These are phyloP conservation scores for Palaemon carinicauda DNA, from an alignment of 1,140 invertebrate genomes.

Conservation along the genomic window DNA sequence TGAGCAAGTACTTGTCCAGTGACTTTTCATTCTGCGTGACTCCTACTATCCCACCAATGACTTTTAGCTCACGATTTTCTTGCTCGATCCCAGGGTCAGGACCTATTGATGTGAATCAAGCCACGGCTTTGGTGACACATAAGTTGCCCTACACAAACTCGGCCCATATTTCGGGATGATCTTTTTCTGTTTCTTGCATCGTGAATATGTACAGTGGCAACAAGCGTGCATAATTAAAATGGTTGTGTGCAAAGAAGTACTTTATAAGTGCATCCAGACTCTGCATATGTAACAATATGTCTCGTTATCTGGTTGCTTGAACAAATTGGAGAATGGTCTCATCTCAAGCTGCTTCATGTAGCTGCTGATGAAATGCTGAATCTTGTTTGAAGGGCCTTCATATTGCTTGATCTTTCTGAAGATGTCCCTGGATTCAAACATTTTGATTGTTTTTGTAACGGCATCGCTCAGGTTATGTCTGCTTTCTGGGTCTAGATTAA, in stretches of 20 bases:
- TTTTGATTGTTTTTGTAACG: not conserved
- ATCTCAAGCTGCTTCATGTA: slow-evolving; percentile 15
- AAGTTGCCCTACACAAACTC: slow-evolving; percentile 14
- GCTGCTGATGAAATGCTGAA: slow-evolving; percentile 9
- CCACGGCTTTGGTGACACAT: slow-evolving; percentile 36
- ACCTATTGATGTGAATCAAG: slow-evolving; percentile 40
- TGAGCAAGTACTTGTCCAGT: slow-evolving; percentile 28
- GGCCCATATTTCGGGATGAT: slow-evolving; percentile 32
- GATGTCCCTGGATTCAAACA: slow-evolving; percentile 20
- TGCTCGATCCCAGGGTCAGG: slow-evolving; percentile 31
- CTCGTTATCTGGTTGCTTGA: not conserved
- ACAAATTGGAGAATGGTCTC: not conserved
- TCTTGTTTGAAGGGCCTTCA: slow-evolving; percentile 10
- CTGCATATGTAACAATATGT: slow-evolving; percentile 3
- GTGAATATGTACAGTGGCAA: not conserved
- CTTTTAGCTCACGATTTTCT: slow-evolving; percentile 32
- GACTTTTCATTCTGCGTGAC: slow-evolving; percentile 45
- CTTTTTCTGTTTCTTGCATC: slow-evolving; percentile 24
- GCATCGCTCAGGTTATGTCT: not conserved
- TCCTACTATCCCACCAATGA: slow-evolving; percentile 34
- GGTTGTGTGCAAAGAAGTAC: slow-evolving; percentile 19
- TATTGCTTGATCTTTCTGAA: not conserved
- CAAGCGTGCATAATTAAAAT: slow-evolving; percentile 2
- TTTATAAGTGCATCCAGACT: not conserved
- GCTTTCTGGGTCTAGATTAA: not conserved